A percentile compares a stretch with the other conserved stretches of the same genome.
Evolutionary conservation across 2,113 vertebrate species (phyloP).

Genomic region (Sturnus vulgaris): DNA sequence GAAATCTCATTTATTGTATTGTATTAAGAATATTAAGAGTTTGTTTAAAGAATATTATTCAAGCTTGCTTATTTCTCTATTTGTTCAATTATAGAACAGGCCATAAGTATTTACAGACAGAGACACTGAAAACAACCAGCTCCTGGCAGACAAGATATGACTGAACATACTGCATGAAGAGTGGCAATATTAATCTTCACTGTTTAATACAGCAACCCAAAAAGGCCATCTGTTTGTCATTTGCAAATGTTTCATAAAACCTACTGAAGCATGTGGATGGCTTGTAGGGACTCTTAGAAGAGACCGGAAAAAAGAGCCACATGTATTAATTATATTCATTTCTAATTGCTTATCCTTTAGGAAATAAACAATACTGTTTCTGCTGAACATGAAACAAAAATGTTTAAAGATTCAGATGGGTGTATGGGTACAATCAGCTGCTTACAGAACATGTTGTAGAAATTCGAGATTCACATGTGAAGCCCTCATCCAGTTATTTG

Average conservation of each 20-base stretch:
- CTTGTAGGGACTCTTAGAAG: not conserved
- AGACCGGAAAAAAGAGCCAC: not conserved
- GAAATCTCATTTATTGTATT: not conserved
- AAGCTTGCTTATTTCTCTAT: not conserved
- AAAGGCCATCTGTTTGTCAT: slow-evolving; percentile 53
- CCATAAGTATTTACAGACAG: slow-evolving; percentile 36
- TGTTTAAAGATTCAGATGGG: slow-evolving; percentile 29
- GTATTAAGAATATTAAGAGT: not conserved
- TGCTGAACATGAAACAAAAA: slow-evolving; percentile 9
- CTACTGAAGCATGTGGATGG: slow-evolving; percentile 14
- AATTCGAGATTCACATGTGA: not conserved
- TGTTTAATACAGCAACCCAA: slow-evolving; percentile 32
- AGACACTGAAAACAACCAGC: slow-evolving; percentile 2
- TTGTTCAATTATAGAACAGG: not conserved
- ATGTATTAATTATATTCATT: not conserved
- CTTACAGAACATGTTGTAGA: not conserved
- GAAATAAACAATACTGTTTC: slow-evolving; percentile 42
- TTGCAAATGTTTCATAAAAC: slow-evolving; percentile 39
- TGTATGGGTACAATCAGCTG: slow-evolving; percentile 7
- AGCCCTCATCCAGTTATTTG: not conserved
- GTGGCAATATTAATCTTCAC: slow-evolving; percentile 2
- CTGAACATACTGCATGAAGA: slow-evolving; percentile 7
- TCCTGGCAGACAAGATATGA: slow-evolving; percentile 28
- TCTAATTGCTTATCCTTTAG: slow-evolving; percentile 30
- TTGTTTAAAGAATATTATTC: not conserved